Percentiles rank a stretch among this genome's conserved stretches.
Conservation (phyloP, 2,113 vertebrate genomes). For the Sigmodon hispidus region DNA sequence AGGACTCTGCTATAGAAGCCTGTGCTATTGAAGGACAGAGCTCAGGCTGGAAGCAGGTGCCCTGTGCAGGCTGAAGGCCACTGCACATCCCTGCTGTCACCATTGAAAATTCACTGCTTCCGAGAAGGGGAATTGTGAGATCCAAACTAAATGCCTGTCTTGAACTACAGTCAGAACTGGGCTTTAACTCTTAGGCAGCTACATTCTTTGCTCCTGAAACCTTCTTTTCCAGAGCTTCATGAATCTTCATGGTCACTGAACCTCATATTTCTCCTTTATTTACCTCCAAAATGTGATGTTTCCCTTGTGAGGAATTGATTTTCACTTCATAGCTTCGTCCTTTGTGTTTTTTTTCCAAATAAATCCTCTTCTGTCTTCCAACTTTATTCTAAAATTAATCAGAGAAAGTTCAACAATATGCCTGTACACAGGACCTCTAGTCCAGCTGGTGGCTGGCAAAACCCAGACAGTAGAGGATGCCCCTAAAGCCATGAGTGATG, state of each 20-base stretch:
- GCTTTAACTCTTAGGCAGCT: not conserved
- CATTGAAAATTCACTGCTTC: slow-evolving; percentile 7
- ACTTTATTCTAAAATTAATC: not conserved
- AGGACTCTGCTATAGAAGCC: not conserved
- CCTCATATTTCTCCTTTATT: not conserved
- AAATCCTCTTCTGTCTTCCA: not conserved
- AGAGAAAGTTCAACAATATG: not conserved
- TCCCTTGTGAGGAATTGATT: not conserved
- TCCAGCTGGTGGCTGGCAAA: not conserved
- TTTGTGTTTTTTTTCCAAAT: not conserved
- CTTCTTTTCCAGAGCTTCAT: not conserved
- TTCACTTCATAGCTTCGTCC: not conserved
- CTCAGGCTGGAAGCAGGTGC: not conserved
- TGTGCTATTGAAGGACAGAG: not conserved
- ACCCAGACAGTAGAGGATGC: not conserved
- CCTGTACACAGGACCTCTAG: too few species aligned
- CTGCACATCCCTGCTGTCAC: slow-evolving; percentile 4
- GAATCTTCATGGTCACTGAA: not conserved
- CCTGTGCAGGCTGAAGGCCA: not conserved
- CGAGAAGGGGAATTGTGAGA: slow-evolving; percentile 26
- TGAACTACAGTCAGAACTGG: not conserved
- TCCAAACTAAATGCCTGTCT: not conserved
- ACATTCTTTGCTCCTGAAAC: not conserved
- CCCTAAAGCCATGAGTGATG: not conserved
- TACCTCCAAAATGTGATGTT: not conserved